A percentile compares a stretch with the other conserved stretches of the same genome.
Conservation (phyloP, 2,113 vertebrate genomes). For the Ailuropoda melanoleuca region DNA sequence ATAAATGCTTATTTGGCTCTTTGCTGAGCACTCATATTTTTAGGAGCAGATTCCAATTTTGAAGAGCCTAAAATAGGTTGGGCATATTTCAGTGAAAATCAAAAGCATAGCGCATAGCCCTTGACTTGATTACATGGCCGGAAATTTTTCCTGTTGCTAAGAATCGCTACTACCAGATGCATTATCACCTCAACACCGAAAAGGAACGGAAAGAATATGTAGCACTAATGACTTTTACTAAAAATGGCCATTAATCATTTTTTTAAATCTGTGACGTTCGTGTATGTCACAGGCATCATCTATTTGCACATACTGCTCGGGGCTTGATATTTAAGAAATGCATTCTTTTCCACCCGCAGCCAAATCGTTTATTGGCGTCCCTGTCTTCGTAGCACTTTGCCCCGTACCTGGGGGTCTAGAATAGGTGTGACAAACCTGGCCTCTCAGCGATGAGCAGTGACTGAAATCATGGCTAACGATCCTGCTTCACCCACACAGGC, state of each 20-base stretch:
- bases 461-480: neutral
- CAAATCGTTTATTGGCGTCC: neutral
- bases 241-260: neutral
- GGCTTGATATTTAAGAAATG: neutral
- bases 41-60: neutral
- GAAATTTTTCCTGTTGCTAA: neutral
- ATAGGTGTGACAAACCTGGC: neutral
- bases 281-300: no score
- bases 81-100: neutral
- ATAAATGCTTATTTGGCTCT: neutral
- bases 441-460: neutral
- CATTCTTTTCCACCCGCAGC: neutral
- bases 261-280: neutral
- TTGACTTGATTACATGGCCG: neutral
- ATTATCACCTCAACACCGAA: neutral
- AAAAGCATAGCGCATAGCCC: neutral
- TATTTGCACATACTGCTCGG: neutral
- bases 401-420: neutral
- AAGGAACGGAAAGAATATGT: neutral
- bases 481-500: neutral
- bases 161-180: neutral
- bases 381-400: neutral
- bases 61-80: neutral
- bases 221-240: neutral
- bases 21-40: neutral